phyloP scores from a whole-genome alignment of 2,888 invertebrate genomes.

The Salticus scenicus region DNA sequence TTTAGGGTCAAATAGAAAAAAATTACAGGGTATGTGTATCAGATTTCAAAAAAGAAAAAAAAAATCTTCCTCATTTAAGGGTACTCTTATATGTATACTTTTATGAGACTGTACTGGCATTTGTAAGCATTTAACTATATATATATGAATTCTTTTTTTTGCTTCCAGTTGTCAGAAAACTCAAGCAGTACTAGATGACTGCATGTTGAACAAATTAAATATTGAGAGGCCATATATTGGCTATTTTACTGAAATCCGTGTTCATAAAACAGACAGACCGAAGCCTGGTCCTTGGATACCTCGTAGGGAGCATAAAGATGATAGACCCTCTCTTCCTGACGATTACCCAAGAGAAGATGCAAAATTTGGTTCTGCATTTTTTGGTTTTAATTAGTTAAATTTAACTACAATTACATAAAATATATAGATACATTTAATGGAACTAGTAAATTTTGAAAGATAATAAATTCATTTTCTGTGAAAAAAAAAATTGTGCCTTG shows the following conservation, averaged over 20 bases:
- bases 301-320: constrained; percentile 54
- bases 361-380: constrained; percentile 47
- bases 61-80: too few relatives aligned
- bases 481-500: too few relatives aligned
- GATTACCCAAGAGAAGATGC: constrained; percentile 69
- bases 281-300: constrained; percentile 57
- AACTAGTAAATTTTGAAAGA: too few relatives aligned
- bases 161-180: constrained; percentile 85
- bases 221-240: constrained; percentile 87
- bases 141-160: background rate
- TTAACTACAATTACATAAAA: too few relatives aligned
- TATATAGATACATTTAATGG: too few relatives aligned
- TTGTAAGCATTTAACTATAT: too few relatives aligned
- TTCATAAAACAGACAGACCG: constrained; percentile 79
- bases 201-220: constrained; percentile 86
- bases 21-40: too few relatives aligned
- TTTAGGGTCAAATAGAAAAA: too few relatives aligned
- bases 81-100: too few relatives aligned
- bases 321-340: constrained; percentile 62
- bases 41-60: too few relatives aligned
- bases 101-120: too few relatives aligned
- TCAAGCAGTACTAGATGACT: constrained; percentile 88
- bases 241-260: constrained; percentile 85
- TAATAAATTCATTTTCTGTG: too few relatives aligned
- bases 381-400: constrained; percentile 25